Percentiles rank a stretch among this genome's conserved stretches.
Conservation (phyloP, 2,113 vertebrate species). For the Panthera leo region DNA sequence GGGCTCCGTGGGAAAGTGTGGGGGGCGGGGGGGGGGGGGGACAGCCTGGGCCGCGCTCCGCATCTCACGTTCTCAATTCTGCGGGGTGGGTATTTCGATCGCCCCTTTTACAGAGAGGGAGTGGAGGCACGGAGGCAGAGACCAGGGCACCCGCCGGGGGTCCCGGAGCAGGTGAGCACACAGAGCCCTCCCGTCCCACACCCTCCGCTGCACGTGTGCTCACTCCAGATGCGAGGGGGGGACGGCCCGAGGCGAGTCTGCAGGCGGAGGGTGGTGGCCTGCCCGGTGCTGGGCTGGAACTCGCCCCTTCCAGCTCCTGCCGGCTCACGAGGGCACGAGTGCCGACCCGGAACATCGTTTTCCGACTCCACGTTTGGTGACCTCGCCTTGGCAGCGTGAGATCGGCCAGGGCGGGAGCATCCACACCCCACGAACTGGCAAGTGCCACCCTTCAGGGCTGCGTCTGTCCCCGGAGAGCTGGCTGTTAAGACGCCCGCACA, state of each 20-base stretch:
- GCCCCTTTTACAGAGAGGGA: background rate
- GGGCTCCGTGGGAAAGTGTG: background rate
- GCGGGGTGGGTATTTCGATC: rapidly evolving
- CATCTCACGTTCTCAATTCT: too few relatives aligned
- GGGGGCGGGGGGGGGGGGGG: too few relatives aligned
- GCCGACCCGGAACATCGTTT: background rate
- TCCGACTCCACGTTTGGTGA: background rate
- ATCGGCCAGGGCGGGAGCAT: rapidly evolving
- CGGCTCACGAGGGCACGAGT: background rate
- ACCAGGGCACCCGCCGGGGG: too few relatives aligned
- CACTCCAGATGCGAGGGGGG: background rate
- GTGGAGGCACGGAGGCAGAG: background rate
- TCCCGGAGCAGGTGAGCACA: background rate
- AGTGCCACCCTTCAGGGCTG: rapidly evolving
- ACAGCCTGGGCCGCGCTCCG: background rate
- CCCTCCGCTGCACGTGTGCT: rapidly evolving
- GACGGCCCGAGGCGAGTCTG: rapidly evolving
- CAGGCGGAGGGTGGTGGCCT: background rate
- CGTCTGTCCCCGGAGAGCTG: background rate
- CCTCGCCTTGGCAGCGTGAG: background rate
- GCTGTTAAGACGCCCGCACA: background rate
- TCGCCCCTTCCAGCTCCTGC: background rate
- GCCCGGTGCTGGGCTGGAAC: rapidly evolving
- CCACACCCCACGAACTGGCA: background rate
- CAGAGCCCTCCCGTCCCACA: rapidly evolving